These are phyloP conservation scores for Myrmecobius fasciatus DNA, from an alignment of 2,113 vertebrate genomes.

Conservation along the genomic window DNA sequence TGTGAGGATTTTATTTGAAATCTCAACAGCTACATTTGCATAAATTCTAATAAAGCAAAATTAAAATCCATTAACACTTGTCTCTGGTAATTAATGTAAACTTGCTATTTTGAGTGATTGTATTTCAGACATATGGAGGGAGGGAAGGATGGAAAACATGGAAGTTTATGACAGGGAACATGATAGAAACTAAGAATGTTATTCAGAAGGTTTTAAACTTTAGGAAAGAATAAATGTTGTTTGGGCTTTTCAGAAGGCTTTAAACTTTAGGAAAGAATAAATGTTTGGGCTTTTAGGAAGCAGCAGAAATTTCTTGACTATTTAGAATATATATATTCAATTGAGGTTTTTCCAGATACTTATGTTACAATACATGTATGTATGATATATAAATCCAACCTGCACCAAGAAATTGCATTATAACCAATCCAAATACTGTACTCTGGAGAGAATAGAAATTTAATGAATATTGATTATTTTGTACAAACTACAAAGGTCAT, in stretches of 20 bases:
- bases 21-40: conserved; percentile 84
- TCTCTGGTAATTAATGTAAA: conserved; percentile 87
- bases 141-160: conserved; percentile 42
- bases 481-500: conserved; percentile 72
- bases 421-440: conserved; percentile 79
- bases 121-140: conserved; percentile 80
- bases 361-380: conserved; percentile 79
- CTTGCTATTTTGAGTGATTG: conserved; percentile 83
- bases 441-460: conserved; percentile 81
- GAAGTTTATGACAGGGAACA: conserved; percentile 59
- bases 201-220: conserved; percentile 61
- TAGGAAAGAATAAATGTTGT: conserved; percentile 75
- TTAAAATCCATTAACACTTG: conserved; percentile 91
- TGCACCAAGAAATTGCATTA: conserved; percentile 83
- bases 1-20: conserved; percentile 81
- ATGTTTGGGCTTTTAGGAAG: conserved; percentile 74
- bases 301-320: conserved; percentile 75
- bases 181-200: conserved; percentile 70
- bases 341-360: conserved; percentile 79
- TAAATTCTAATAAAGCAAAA: conserved; percentile 87
- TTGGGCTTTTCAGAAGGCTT: conserved; percentile 71
- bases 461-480: conserved; percentile 87
- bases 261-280: conserved; percentile 74
- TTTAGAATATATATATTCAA: conserved; percentile 74
- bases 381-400: conserved; percentile 78